phyloP scores from a whole-genome alignment of 2,888 invertebrate genomes.

The Timema podura region DNA sequence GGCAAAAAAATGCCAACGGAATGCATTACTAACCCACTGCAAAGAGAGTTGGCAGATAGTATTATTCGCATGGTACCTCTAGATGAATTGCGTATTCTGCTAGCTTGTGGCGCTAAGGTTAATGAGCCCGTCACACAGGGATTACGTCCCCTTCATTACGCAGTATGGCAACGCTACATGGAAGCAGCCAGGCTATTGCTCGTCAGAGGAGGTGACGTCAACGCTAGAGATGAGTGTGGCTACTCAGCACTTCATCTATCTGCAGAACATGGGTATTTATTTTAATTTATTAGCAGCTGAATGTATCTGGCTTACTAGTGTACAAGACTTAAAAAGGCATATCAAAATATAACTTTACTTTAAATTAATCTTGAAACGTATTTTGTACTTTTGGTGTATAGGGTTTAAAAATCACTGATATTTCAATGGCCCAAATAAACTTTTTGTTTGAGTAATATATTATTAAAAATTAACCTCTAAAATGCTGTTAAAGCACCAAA shows the following conservation, averaged over 20 bases:
- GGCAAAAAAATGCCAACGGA: constrained; percentile 62
- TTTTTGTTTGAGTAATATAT: too few relatives aligned
- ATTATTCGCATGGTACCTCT: constrained; percentile 83
- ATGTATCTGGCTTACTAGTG: too few relatives aligned
- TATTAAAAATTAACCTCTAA: too few relatives aligned
- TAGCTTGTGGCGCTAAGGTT: constrained; percentile 82
- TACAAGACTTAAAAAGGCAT: too few relatives aligned
- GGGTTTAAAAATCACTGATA: too few relatives aligned
- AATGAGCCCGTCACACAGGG: constrained; percentile 82
- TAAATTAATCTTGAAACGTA: too few relatives aligned
- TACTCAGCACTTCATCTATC: constrained; percentile 87
- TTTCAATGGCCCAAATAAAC: too few relatives aligned
- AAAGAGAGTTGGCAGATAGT: constrained; percentile 83
- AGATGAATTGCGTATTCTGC: constrained; percentile 78
- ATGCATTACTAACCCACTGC: constrained; percentile 67
- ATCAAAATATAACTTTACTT: too few relatives aligned
- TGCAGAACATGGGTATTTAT: constrained; percentile 72
- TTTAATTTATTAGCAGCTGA: too few relatives aligned
- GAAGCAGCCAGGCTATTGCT: constrained; percentile 77
- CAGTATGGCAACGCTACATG: constrained; percentile 79
- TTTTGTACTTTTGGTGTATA: too few relatives aligned
- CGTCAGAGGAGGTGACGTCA: constrained; percentile 75
- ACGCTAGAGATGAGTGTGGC: constrained; percentile 83
- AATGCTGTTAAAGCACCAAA: too few relatives aligned
- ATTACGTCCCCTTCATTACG: constrained; percentile 85